A percentile compares a stretch with the other conserved stretches of the same genome.
Conservation (phyloP, 1,140 invertebrate species). For the Adoxophyes honmai region DNA sequence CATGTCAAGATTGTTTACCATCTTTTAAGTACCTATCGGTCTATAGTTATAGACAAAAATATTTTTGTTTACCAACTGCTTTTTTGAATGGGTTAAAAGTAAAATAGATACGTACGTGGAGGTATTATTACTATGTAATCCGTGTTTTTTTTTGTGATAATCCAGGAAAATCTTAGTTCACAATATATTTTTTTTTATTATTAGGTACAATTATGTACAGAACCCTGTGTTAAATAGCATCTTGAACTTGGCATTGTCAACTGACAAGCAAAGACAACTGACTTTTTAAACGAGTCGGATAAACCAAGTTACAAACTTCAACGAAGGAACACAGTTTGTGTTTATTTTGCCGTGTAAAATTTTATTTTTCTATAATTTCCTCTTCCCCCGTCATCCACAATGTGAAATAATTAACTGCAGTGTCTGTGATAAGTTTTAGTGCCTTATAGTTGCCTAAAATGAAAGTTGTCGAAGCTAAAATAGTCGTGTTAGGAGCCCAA, state of each 20-base stretch:
- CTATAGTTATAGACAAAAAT: too few relatives aligned
- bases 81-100: too few relatives aligned
- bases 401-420: slow-evolving; percentile 17
- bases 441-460: slow-evolving; percentile 59
- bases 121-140: too few relatives aligned
- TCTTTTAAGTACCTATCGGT: too few relatives aligned
- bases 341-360: neutral
- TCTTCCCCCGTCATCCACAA: slow-evolving; percentile 11
- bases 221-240: neutral
- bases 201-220: too few relatives aligned
- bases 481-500: slow-evolving; percentile 89
- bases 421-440: neutral
- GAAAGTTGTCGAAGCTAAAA: slow-evolving; percentile 88
- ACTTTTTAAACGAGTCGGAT: neutral
- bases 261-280: neutral
- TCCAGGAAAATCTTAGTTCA: too few relatives aligned
- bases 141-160: too few relatives aligned
- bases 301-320: neutral
- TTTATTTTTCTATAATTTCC: slow-evolving; percentile 12
- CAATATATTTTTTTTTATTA: too few relatives aligned
- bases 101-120: too few relatives aligned
- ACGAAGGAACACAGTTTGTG: neutral
- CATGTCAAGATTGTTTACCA: too few relatives aligned
- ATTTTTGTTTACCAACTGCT: too few relatives aligned
- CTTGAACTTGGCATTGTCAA: neutral